A percentile compares a stretch with the other conserved stretches of the same genome.
phyloP scores from a whole-genome alignment of 2,113 vertebrate species.

The Rallus limicola region DNA sequence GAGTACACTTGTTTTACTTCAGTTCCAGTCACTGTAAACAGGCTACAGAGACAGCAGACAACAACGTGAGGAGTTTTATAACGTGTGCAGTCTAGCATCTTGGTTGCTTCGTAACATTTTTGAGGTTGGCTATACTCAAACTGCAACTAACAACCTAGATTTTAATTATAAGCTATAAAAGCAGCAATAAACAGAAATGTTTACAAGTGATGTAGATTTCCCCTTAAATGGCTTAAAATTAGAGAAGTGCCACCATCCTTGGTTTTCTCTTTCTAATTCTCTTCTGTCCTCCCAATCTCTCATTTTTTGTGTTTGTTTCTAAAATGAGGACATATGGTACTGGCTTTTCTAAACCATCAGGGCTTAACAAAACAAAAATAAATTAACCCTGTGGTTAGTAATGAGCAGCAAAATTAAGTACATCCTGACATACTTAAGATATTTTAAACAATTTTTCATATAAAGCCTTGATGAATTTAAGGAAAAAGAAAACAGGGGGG shows the following conservation, averaged over 20 bases:
- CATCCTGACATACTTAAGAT: background rate
- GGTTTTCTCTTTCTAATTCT: background rate
- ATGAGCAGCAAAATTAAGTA: background rate
- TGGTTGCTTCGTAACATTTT: background rate
- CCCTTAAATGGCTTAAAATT: background rate
- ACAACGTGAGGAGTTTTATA: background rate
- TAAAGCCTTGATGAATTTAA: background rate
- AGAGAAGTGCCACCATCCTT: background rate
- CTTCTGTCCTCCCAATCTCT: background rate
- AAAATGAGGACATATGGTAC: background rate
- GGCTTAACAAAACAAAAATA: background rate
- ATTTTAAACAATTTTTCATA: background rate
- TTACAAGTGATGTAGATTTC: background rate
- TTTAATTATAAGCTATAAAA: slow-evolving; percentile 44
- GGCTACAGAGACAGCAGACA: background rate
- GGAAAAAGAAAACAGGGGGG: background rate
- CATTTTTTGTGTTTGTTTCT: background rate
- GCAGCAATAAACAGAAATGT: background rate
- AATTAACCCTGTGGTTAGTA: background rate
- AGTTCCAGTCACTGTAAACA: background rate
- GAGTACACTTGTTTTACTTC: background rate
- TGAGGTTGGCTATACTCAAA: slow-evolving; percentile 8
- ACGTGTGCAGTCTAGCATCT: background rate
- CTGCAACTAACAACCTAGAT: background rate
- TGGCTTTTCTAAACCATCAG: background rate